Conservation (phyloP, 2,888 invertebrate species). For the Cosmia pyralina region DNA sequence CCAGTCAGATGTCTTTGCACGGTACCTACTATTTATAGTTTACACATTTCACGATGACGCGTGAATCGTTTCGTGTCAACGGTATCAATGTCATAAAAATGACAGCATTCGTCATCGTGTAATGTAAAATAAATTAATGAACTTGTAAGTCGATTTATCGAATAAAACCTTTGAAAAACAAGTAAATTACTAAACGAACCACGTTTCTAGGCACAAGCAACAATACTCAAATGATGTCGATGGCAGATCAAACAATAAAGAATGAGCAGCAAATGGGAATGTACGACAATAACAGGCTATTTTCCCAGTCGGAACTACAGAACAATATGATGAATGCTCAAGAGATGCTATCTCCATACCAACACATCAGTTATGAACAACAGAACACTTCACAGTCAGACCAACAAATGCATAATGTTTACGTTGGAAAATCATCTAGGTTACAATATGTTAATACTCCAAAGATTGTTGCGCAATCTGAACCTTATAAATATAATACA, state of each 20-base stretch:
- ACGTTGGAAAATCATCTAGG: constrained; percentile 75
- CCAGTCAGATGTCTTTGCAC: constrained; percentile 87
- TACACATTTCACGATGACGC: constrained; percentile 6
- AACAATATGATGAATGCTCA: constrained; percentile 80
- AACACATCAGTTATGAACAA: constrained; percentile 77
- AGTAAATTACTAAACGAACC: background rate
- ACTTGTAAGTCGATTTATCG: background rate
- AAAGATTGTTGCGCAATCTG: constrained; percentile 80
- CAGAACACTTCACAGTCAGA: constrained; percentile 69
- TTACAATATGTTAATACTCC: constrained; percentile 78
- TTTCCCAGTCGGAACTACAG: constrained; percentile 81
- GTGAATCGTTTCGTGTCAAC: background rate
- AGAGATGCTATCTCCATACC: constrained; percentile 80
- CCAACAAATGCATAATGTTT: constrained; percentile 75
- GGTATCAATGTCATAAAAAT: constrained; percentile 33
- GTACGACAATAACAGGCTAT: constrained; percentile 82
- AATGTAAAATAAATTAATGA: constrained; percentile 3
- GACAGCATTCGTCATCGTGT: constrained; percentile 8
- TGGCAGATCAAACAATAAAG: constrained; percentile 81
- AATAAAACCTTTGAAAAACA: background rate
- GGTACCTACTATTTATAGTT: constrained; percentile 68
- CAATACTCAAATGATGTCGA: constrained; percentile 85
- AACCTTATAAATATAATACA: constrained; percentile 80
- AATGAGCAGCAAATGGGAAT: constrained; percentile 85
- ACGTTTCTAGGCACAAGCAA: constrained; percentile 80